Evolutionary conservation across 2,113 vertebrate species (phyloP).

Genomic region (Aramus guarauna): DNA sequence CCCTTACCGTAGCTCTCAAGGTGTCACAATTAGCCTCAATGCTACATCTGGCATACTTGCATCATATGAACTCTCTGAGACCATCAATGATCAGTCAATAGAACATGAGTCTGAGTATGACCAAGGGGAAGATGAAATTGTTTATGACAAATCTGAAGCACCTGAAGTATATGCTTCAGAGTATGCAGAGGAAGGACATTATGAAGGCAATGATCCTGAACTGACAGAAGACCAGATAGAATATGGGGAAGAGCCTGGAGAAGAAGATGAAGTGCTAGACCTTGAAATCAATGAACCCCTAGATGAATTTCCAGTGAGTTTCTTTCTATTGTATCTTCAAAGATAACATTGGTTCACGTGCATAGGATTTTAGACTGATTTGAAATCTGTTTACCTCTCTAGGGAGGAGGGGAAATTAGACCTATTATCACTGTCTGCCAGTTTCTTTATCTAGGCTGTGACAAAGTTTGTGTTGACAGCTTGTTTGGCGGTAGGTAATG

Average conservation of each 20-base stretch:
- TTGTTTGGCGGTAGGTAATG: conserved; percentile 89
- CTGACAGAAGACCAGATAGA: conserved; percentile 83
- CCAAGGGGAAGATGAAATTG: conserved; percentile 79
- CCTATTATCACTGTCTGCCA: conserved; percentile 91
- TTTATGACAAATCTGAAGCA: conserved; percentile 75
- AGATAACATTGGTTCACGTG: conserved; percentile 79
- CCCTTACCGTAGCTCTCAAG: conserved; percentile 73
- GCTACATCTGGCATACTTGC: conserved; percentile 75
- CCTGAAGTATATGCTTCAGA: conserved; percentile 74
- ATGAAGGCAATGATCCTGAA: conserved; percentile 76
- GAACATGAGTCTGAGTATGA: conserved; percentile 78
- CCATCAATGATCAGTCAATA: conserved; percentile 69
- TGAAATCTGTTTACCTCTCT: conserved; percentile 83
- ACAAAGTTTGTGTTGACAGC: conserved; percentile 96
- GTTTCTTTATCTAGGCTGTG: conserved; percentile 93
- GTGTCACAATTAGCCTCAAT: conserved; percentile 80
- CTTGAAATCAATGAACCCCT: conserved; percentile 94
- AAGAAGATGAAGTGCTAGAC: conserved; percentile 91
- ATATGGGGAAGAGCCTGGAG: conserved; percentile 79
- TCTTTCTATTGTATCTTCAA: conserved; percentile 73
- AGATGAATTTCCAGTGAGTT: conserved; percentile 96
- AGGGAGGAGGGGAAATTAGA: conserved; percentile 83
- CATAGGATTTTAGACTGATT: conserved; percentile 72
- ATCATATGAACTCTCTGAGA: conserved; percentile 77
- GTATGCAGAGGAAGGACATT: conserved; percentile 78